phyloP scores from a whole-genome alignment of 2,888 invertebrate genomes.

The Phyllotreta cruciferae region DNA sequence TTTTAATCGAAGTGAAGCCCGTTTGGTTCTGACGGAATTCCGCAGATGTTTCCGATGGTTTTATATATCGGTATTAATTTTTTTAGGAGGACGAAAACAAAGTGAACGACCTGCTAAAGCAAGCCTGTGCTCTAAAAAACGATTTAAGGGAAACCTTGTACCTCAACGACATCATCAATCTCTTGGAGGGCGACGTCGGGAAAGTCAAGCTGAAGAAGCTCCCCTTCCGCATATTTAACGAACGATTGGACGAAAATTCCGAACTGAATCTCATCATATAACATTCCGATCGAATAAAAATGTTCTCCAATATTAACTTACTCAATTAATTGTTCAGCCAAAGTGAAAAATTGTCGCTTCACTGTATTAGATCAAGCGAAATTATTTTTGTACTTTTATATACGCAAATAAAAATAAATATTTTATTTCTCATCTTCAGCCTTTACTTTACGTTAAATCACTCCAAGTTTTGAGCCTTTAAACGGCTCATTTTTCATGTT shows the following conservation, averaged over 20 bases:
- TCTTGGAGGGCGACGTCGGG: conserved; percentile 63
- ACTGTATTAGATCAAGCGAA: too few relatives aligned
- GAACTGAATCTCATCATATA: conserved; percentile 42
- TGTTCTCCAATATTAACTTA: neutral
- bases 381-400: too few relatives aligned
- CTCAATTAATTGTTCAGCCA: too few relatives aligned
- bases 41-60: conserved; percentile 5
- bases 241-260: conserved; percentile 11
- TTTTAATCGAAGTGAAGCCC: neutral
- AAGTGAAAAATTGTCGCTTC: too few relatives aligned
- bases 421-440: neutral
- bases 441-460: too few relatives aligned
- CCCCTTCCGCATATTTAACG: conserved; percentile 48
- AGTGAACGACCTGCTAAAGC: conserved; percentile 55
- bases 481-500: too few relatives aligned
- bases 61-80: conserved; percentile 1
- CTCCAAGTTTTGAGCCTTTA: too few relatives aligned
- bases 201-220: conserved; percentile 50
- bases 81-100: conserved; percentile 53
- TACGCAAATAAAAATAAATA: too few relatives aligned
- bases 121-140: conserved; percentile 61
- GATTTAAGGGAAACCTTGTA: conserved; percentile 64
- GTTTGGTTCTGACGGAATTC: neutral
- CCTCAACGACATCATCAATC: conserved; percentile 65
- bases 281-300: neutral